Percentiles rank a stretch among this genome's conserved stretches.
phyloP scores from a whole-genome alignment of 2,113 vertebrate genomes.

The Psilopsiagon aurifrons region DNA sequence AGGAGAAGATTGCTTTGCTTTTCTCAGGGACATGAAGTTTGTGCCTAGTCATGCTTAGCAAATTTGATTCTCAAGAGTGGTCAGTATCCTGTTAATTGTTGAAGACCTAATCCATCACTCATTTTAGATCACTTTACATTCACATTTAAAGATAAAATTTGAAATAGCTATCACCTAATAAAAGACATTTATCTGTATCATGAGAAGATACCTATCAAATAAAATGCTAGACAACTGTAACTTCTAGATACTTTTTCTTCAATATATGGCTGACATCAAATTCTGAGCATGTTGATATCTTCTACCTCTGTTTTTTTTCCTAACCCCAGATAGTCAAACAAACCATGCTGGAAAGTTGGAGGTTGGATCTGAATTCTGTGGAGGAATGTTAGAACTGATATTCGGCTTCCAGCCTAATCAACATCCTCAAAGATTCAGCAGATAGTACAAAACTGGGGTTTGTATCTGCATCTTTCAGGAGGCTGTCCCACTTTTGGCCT shows the following conservation, averaged over 20 bases:
- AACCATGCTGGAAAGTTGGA: background rate
- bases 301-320: background rate
- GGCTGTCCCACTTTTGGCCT: slow-evolving; percentile 14
- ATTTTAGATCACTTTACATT: background rate
- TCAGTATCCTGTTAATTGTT: background rate
- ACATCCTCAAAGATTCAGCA: slow-evolving; percentile 8
- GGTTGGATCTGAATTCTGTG: background rate
- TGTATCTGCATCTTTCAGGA: slow-evolving; percentile 23
- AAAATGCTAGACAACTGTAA: background rate
- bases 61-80: background rate
- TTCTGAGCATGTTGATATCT: background rate
- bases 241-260: background rate
- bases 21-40: background rate
- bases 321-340: background rate
- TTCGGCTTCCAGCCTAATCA: slow-evolving; percentile 10
- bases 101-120: background rate
- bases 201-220: background rate
- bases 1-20: background rate
- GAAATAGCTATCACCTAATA: background rate
- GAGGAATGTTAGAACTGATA: background rate
- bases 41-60: background rate
- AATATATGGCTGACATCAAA: fast-evolving
- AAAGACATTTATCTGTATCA: background rate
- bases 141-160: background rate
- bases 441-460: background rate